Base-by-base conservation (phyloP, 37 sponge, comb jelly and placozoan genomes). In the Beroe forskalii region DNA sequence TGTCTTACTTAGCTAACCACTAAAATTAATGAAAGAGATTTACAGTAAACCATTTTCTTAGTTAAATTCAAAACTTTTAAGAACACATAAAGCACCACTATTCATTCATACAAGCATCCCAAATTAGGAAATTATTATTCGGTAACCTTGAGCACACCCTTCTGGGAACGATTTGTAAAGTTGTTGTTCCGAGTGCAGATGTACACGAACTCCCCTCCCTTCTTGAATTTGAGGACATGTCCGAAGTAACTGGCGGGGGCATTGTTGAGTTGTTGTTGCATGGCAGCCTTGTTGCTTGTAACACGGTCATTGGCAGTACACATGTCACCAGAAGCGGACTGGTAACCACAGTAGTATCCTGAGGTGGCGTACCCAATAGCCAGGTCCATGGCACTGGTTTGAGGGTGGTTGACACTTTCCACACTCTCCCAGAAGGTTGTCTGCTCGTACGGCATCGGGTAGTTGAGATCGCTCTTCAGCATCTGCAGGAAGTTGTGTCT, bases 141-240 rank as follows among this genome's bases (percentile, higher is more conserved):
- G 55, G 44, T 80, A 3, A 80, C 86, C 86, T 37, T 33, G 22
- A 98, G 76, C 31, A 60, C 67, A 38, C 99, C 99, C 93, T 98
- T 98, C 93, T 98, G 99, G 67, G 95, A 95, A 3, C 99, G 91
- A 95, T 98, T 98, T 43, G 95, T 94, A 80, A 98, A 98, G 92
- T 98, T 98, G 92, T 98, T 98, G 93, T 98, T 98, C 40, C 99
- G 36, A 9, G 95, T 93, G 67, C 94, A 95, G 72, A 98, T 94
- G 93, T 98, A 98, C 89, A 96, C 76, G 90, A 94, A 98, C 9
- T 90, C 90, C 0, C 94, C 94, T 0, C 69, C 67, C 86, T 80
- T 80, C 55, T 80, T 80, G 55, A 64, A 69, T 37, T 32, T 69
- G 9, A 69, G 72, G 17, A 69, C 72, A 17, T 80, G 55, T 0